These are phyloP conservation scores for Amblyjoppa proteus DNA, from an alignment of 2,888 invertebrate species.

Conservation along the genomic window DNA sequence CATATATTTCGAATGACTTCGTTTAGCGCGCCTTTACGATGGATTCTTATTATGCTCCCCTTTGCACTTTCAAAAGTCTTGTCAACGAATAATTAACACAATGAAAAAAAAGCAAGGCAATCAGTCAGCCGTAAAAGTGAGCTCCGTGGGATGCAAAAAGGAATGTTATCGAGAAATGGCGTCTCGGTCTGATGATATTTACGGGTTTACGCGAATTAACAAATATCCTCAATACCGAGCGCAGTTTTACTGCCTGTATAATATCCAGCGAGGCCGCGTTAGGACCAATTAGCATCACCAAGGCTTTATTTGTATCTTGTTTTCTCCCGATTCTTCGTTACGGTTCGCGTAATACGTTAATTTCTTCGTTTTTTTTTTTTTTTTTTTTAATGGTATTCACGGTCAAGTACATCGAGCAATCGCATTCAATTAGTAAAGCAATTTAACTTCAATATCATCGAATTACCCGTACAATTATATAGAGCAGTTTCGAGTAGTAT, in stretches of 20 bases:
- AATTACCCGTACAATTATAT: neutral
- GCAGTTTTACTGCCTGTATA: conserved; percentile 45
- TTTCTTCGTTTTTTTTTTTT: conserved; percentile 11
- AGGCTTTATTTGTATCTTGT: conserved; percentile 29
- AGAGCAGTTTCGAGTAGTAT: too few relatives aligned
- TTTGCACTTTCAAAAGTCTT: neutral
- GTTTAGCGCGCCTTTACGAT: neutral
- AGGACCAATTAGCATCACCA: neutral
- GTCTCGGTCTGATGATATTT: conserved; percentile 27
- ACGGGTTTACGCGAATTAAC: conserved; percentile 37
- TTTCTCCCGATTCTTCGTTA: conserved; percentile 28
- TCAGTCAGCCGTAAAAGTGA: conserved; percentile 5
- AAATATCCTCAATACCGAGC: neutral
- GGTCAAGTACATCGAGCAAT: conserved; percentile 30
- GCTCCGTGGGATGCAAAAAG: neutral
- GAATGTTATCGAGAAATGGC: conserved; percentile 7
- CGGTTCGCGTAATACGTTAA: neutral
- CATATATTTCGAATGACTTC: neutral
- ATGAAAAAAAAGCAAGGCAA: conserved; percentile 7
- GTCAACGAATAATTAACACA: neutral
- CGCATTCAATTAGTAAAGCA: neutral
- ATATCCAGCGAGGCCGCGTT: conserved; percentile 20
- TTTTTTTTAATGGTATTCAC: conserved; percentile 14
- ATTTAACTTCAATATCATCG: conserved; percentile 11
- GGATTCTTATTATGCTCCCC: neutral